Conservation (phyloP, 2,113 vertebrate species). For the Otus sunia region DNA sequence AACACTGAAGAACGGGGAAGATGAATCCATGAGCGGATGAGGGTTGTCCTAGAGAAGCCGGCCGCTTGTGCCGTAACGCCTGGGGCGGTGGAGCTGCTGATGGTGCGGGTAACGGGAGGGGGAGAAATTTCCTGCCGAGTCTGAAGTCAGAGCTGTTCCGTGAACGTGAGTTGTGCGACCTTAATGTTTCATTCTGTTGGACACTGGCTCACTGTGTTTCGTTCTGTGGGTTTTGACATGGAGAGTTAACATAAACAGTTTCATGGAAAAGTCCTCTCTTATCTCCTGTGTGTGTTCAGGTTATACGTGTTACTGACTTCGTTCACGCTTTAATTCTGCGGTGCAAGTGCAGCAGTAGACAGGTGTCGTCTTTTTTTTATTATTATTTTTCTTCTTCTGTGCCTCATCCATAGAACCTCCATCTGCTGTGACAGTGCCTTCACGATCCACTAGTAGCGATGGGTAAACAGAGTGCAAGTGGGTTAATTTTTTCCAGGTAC, state of each 20-base stretch:
- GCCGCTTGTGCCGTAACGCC: not conserved
- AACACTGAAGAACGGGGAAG: not conserved
- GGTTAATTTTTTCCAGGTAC: not conserved
- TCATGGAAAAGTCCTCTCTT: not conserved
- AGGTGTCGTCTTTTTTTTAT: not conserved
- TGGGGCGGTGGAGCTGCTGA: not conserved
- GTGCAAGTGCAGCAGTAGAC: not conserved
- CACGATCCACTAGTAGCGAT: fast-evolving
- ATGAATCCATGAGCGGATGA: not conserved
- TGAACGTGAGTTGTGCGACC: fast-evolving
- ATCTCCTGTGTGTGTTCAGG: not conserved
- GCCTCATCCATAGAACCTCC: not conserved
- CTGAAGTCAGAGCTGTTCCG: not conserved
- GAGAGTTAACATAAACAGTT: not conserved
- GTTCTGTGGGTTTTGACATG: fast-evolving
- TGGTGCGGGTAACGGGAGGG: fast-evolving
- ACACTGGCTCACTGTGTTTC: not conserved
- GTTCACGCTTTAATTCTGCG: not conserved
- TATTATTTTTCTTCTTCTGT: not conserved
- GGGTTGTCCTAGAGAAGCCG: not conserved
- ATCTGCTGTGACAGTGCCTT: not conserved
- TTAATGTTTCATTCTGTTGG: not conserved
- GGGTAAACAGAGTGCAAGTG: not conserved
- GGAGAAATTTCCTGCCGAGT: not conserved
- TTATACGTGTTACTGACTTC: not conserved